phyloP scores from a whole-genome alignment of 2,797 vertebrate species.

The Typhlichthys subterraneus region DNA sequence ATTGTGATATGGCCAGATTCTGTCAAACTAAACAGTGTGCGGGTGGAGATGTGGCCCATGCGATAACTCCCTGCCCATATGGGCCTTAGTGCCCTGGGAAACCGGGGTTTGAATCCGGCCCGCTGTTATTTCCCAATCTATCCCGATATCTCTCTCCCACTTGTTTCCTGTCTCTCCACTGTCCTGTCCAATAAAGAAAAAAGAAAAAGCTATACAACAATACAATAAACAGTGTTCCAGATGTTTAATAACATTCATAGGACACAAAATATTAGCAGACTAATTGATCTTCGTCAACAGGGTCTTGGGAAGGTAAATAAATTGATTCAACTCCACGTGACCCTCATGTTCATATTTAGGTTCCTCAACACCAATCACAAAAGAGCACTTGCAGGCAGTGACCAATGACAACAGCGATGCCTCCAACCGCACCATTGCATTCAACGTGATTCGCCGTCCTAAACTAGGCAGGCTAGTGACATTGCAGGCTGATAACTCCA shows the following conservation, averaged over 20 bases:
- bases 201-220: background rate
- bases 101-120: no score
- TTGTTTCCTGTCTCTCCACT: no score
- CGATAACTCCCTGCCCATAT: no score
- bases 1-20: no score
- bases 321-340: background rate
- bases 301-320: background rate
- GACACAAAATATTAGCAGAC: background rate
- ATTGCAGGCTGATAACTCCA: constrained; percentile 68
- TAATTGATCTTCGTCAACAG: no score
- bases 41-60: background rate
- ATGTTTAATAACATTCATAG: background rate
- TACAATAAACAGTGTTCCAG: background rate
- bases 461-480: constrained; percentile 83
- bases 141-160: no score
- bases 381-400: constrained; percentile 77
- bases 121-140: no score
- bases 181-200: no score
- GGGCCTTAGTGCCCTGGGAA: no score
- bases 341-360: constrained; percentile 63
- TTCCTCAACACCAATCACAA: constrained; percentile 79
- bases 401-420: constrained; percentile 81
- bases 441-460: constrained; percentile 75
- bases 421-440: constrained; percentile 82
- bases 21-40: constrained; percentile 4